Evolutionary conservation across 2,113 vertebrate genomes (phyloP).

Genomic region (Pachycephala philippinensis): DNA sequence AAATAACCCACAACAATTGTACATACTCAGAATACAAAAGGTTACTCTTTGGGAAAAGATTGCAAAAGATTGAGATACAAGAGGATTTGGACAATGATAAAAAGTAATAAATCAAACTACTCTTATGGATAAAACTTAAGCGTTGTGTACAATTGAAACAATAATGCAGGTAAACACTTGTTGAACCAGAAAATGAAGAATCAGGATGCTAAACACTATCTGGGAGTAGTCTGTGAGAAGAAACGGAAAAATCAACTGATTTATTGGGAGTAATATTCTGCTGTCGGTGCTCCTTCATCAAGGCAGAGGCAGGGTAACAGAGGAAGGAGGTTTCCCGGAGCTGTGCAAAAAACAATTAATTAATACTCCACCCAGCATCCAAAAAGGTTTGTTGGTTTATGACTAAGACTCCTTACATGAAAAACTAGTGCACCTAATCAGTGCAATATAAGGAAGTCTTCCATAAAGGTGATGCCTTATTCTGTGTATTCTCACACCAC

Average conservation of each 20-base stretch:
- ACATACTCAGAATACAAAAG: not conserved
- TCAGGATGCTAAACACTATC: not conserved
- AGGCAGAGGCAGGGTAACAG: not conserved
- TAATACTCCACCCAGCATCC: not conserved
- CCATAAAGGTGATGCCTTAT: not conserved
- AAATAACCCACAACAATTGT: not conserved
- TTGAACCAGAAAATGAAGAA: not conserved
- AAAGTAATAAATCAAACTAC: not conserved
- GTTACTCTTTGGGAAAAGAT: not conserved
- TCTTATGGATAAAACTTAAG: not conserved
- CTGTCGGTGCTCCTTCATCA: not conserved
- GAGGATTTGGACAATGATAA: not conserved
- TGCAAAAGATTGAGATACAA: not conserved
- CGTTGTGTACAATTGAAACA: not conserved
- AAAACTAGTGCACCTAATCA: not conserved
- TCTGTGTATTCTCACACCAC: not conserved
- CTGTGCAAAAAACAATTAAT: not conserved
- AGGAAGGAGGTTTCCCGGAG: not conserved
- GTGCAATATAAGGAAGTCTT: not conserved
- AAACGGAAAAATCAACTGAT: not conserved
- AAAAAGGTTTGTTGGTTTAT: not conserved
- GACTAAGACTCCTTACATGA: not conserved
- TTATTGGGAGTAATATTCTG: not conserved
- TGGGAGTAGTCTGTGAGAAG: not conserved
- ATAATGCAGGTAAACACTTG: not conserved